These are phyloP conservation scores for Meteorus colon DNA, from an alignment of 2,888 invertebrate genomes.

Conservation along the genomic window DNA sequence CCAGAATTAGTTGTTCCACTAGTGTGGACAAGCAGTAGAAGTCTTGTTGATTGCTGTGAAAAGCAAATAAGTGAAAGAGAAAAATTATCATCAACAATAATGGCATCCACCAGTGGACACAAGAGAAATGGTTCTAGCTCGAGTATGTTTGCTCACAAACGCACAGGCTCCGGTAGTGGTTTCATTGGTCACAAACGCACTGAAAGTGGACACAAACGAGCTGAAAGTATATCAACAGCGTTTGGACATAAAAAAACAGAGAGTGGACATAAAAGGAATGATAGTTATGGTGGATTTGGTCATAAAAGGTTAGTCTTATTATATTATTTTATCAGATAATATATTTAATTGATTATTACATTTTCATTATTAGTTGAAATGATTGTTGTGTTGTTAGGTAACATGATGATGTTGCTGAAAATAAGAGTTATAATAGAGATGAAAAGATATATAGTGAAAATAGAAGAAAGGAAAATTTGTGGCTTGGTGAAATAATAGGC, in stretches of 20 bases:
- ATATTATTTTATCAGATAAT: neutral
- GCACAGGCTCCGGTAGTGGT: constrained; percentile 66
- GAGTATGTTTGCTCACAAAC: constrained; percentile 68
- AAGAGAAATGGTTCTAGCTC: constrained; percentile 69
- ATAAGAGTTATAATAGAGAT: neutral
- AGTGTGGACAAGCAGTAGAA: constrained; percentile 21
- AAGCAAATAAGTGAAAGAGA: constrained; percentile 14
- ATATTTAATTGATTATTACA: constrained; percentile 10
- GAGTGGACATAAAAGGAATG: constrained; percentile 67
- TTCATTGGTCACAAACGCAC: constrained; percentile 68
- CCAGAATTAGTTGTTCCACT: constrained; percentile 35
- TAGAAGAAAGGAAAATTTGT: neutral
- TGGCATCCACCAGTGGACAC: constrained; percentile 68
- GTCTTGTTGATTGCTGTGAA: constrained; percentile 4
- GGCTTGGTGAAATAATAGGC: neutral
- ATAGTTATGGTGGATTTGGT: constrained; percentile 65
- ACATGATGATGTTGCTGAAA: neutral
- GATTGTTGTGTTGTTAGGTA: constrained; percentile 4
- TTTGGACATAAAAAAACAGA: constrained; percentile 69
- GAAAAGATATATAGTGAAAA: neutral
- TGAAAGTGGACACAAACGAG: constrained; percentile 68
- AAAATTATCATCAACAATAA: constrained; percentile 43
- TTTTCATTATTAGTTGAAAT: neutral
- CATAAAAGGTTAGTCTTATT: constrained; percentile 62
- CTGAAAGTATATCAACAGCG: constrained; percentile 71